A percentile compares a stretch with the other conserved stretches of the same genome.
Conservation (phyloP, 2,888 invertebrate species). For the Tetheella fluctuosa region DNA sequence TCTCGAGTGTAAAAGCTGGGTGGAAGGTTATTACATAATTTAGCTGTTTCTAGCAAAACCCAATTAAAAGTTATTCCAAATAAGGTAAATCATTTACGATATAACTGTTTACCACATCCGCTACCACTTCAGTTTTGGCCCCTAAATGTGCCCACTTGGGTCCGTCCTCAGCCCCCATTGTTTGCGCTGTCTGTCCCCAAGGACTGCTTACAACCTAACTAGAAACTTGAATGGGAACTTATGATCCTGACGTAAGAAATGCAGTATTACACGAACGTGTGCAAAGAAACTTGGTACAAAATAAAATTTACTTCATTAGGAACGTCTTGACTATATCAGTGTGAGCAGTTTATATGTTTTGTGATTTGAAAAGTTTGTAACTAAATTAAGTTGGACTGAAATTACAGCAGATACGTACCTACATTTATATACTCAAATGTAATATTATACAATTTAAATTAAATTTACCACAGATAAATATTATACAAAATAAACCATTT, state of each 20-base stretch:
- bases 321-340: not conserved
- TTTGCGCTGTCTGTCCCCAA: conserved; percentile 43
- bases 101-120: conserved; percentile 11
- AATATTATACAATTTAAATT: no score
- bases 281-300: not conserved
- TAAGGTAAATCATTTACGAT: not conserved
- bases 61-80: no score
- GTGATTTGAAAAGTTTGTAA: conserved; percentile 6
- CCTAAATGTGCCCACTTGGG: conserved; percentile 10
- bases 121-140: conserved; percentile 3
- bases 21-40: no score
- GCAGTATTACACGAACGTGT: conserved; percentile 29
- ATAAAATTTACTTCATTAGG: not conserved
- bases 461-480: no score
- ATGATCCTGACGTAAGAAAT: conserved; percentile 38
- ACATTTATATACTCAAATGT: no score
- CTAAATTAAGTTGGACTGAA: not conserved
- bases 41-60: no score
- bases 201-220: conserved; percentile 48
- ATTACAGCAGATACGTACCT: no score
- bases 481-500: no score
- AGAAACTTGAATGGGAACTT: conserved; percentile 44
- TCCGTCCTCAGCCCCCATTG: conserved; percentile 45
- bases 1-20: no score
- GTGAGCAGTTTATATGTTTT: not conserved